Base-by-base conservation (phyloP, 2,797 vertebrate species). In the Xenopus petersii region DNA sequence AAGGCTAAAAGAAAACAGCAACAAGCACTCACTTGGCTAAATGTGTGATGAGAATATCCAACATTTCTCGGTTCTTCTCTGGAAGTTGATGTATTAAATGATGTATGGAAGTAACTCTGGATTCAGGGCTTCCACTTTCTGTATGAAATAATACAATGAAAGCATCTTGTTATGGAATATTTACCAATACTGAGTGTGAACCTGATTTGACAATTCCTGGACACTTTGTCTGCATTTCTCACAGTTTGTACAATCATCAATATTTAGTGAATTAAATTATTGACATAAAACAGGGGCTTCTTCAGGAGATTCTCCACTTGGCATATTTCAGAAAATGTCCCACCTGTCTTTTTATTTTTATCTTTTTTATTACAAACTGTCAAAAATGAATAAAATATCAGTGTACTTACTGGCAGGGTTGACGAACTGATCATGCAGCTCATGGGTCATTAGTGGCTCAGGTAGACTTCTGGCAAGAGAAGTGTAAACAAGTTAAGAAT, bases 361-460 rank as follows among this genome's bases (percentile, higher is more conserved):
- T 36, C 2, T 36, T 36, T 36, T 36, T 36, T 36, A 21, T 21
- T 21, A 21, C 21, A 30, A 30, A 30, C 26, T 2, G 26, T 30
- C 26, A 42, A 42, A 6, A 42, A 42, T 42, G 5, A 42, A 42
- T 42, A 42, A 71, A 70, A 61, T 24, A 72, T 58, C 26, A 48
- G 66, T 67, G 84, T 88, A 95, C 89, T 96, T 94, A 99, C 97
- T 99, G 75, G 94, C 95, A 79, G 91, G 95, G 84, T 91, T 71
- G 83, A 99, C 98, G 91, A 98, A 98, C 79, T 98, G 94, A 88
- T 94, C 95, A 60, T 97, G 96, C 83, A 98, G 90, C 81, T 93
- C 94, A 0, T 98, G 96, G 54, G 96, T 99, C 97, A 99, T 99
- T 85, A 99, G 84, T 0, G 97, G 97, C 82, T 98, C 97, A 56